phyloP scores from a whole-genome alignment of 2,888 invertebrate species.

The Erebia ligea region DNA sequence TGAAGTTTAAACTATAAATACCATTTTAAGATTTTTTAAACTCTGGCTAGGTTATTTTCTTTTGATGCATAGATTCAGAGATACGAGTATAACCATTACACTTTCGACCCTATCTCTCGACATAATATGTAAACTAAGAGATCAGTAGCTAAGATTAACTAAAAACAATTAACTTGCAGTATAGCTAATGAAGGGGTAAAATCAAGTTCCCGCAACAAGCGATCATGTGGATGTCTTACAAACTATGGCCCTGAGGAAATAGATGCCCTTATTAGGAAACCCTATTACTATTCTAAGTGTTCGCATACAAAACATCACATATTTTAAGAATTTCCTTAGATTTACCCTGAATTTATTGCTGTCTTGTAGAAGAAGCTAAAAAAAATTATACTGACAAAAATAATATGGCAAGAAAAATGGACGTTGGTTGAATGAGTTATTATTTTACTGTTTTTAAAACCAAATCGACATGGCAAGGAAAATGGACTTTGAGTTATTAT shows the following conservation, averaged over 20 bases:
- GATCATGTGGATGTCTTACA: constrained; percentile 48
- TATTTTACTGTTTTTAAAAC: constrained; percentile 16
- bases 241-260: constrained; percentile 45
- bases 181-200: constrained; percentile 21
- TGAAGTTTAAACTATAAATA: background rate
- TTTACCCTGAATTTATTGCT: background rate
- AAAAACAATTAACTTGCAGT: constrained; percentile 25
- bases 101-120: constrained; percentile 4
- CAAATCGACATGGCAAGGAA: constrained; percentile 39
- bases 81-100: background rate
- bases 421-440: constrained; percentile 32
- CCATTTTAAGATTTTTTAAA: background rate
- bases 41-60: background rate
- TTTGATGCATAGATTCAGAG: background rate
- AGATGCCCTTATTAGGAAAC: constrained; percentile 52
- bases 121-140: constrained; percentile 9
- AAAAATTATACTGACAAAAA: constrained; percentile 22
- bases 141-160: constrained; percentile 25
- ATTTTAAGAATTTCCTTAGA: constrained; percentile 33
- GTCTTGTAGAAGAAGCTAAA: background rate
- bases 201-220: constrained; percentile 21
- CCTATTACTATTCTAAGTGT: constrained; percentile 54
- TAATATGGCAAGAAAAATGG: constrained; percentile 42
- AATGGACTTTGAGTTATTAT: constrained; percentile 37
- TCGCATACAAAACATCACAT: constrained; percentile 47